A percentile compares a stretch with the other conserved stretches of the same genome.
phyloP scores from a whole-genome alignment of 2,113 vertebrate genomes.

The Hyla sarda region DNA sequence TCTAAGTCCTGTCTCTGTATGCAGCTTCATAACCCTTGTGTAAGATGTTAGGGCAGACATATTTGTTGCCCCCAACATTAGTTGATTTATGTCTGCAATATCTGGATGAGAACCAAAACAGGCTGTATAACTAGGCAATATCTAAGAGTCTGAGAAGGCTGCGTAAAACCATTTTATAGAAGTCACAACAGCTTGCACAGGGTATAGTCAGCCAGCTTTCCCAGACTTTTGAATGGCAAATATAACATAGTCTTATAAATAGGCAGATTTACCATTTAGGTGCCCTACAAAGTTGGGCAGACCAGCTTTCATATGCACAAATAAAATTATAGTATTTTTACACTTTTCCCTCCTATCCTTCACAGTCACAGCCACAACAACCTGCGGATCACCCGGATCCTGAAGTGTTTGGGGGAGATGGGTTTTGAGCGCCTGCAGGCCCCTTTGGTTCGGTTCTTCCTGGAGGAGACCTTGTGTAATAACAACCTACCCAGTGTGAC shows the following conservation, averaged over 20 bases:
- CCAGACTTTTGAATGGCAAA: neutral
- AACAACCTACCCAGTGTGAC: slow-evolving; percentile 80
- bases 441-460: slow-evolving; percentile 90
- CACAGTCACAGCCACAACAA: slow-evolving; percentile 94
- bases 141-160: too few relatives aligned
- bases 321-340: neutral
- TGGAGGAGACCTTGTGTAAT: slow-evolving; percentile 86
- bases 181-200: too few relatives aligned
- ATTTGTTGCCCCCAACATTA: too few relatives aligned
- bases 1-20: neutral
- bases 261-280: neutral
- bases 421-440: slow-evolving; percentile 86
- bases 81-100: neutral
- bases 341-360: neutral
- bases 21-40: too few relatives aligned
- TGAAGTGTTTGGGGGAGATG: slow-evolving; percentile 95
- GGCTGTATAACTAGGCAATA: too few relatives aligned
- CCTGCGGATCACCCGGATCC: slow-evolving; percentile 93
- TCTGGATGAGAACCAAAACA: too few relatives aligned
- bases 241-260: neutral
- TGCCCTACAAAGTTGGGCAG: neutral
- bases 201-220: neutral
- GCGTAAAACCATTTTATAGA: too few relatives aligned
- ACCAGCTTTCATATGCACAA: neutral
- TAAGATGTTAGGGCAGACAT: too few relatives aligned